phyloP scores from a whole-genome alignment of 2,888 invertebrate genomes.

The Callosobruchus maculatus region DNA sequence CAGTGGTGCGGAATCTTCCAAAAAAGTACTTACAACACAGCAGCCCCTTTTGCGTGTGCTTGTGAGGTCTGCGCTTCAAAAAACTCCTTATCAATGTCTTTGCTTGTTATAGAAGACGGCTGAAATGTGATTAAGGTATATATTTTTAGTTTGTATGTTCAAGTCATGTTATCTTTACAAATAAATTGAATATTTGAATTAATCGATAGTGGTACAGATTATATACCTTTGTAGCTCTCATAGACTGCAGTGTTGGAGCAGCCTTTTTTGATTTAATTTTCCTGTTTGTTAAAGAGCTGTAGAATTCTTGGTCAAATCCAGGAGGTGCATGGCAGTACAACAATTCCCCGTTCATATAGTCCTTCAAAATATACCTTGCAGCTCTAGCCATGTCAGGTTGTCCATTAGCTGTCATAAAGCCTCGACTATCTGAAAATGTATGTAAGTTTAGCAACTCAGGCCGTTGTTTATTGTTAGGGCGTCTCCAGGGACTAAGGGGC shows the following conservation, averaged over 20 bases:
- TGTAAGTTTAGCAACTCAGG: neutral
- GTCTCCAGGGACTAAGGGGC: no score
- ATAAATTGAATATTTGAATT: no score
- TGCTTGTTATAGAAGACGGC: slow-evolving; percentile 45
- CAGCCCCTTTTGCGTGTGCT: slow-evolving; percentile 40
- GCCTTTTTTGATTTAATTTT: slow-evolving; percentile 38
- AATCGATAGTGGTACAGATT: no score
- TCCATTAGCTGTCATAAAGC: slow-evolving; percentile 95
- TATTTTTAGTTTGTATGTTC: no score
- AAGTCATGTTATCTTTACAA: no score
- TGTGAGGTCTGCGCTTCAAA: slow-evolving; percentile 50
- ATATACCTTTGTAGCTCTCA: slow-evolving; percentile 55
- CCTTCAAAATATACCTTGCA: slow-evolving; percentile 86
- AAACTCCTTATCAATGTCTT: slow-evolving; percentile 62
- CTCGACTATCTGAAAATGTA: slow-evolving; percentile 72
- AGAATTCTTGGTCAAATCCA: slow-evolving; percentile 55
- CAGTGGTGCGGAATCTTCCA: neutral
- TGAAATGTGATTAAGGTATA: slow-evolving; percentile 25
- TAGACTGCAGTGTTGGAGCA: slow-evolving; percentile 53
- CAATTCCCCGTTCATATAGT: slow-evolving; percentile 83
- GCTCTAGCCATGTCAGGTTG: slow-evolving; percentile 92
- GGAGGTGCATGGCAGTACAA: slow-evolving; percentile 83
- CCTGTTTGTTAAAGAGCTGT: neutral
- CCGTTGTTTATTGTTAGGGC: no score
- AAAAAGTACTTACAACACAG: neutral